Evolutionary conservation across 2,113 vertebrate genomes (phyloP).

Genomic region (Rhabdomys dilectus): DNA sequence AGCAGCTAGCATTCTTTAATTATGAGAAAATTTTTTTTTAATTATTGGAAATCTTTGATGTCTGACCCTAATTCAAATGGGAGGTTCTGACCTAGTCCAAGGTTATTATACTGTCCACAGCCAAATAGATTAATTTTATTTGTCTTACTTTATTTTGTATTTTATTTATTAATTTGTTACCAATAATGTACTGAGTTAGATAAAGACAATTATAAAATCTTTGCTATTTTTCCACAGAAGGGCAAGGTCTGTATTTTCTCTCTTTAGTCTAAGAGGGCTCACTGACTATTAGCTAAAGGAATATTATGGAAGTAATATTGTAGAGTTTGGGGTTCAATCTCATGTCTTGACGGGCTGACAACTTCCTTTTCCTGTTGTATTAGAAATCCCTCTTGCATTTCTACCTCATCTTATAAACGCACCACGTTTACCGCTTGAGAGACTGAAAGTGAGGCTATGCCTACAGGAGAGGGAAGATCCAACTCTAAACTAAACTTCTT

Average conservation of each 20-base stretch:
- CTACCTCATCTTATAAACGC: neutral
- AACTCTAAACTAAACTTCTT: neutral
- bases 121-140: neutral
- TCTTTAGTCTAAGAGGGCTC: neutral
- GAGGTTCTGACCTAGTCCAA: neutral
- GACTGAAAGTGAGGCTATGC: neutral
- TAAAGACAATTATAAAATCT: neutral
- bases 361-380: neutral
- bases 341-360: neutral
- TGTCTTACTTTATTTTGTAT: neutral
- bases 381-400: neutral
- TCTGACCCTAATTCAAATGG: slow-evolving; percentile 21
- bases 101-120: neutral
- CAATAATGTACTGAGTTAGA: neutral
- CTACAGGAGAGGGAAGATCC: neutral
- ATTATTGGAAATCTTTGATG: neutral
- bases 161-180: slow-evolving; percentile 5
- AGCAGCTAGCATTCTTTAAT: slow-evolving; percentile 1
- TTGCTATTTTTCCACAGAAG: neutral
- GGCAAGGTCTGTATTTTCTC: neutral
- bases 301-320: neutral
- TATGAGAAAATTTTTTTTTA: neutral
- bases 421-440: neutral
- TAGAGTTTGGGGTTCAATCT: neutral
- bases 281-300: neutral